These are phyloP conservation scores for Drosophila suboccidentalis DNA, from an alignment of 2,888 invertebrate genomes.

Conservation along the genomic window DNA sequence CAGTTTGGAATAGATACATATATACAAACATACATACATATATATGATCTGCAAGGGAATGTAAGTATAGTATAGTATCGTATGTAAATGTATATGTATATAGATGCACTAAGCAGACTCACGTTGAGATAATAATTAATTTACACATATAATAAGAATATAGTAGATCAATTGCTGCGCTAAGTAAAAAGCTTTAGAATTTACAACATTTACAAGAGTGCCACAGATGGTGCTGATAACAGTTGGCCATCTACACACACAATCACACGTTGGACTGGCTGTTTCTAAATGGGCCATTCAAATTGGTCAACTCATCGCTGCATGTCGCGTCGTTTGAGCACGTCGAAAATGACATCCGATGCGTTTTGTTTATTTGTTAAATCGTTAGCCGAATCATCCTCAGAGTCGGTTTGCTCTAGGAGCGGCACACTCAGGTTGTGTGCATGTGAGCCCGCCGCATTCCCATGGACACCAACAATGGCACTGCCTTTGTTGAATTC, in stretches of 20 bases:
- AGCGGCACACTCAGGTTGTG: slow-evolving; percentile 82
- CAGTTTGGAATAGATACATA: slow-evolving; percentile 7
- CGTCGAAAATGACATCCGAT: slow-evolving; percentile 87
- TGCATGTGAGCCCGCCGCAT: slow-evolving; percentile 61
- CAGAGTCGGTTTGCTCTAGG: slow-evolving; percentile 84
- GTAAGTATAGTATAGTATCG: slow-evolving; percentile 5
- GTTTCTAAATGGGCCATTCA: background rate
- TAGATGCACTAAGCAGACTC: slow-evolving; percentile 23
- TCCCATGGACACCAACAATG: slow-evolving; percentile 45
- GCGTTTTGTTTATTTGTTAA: slow-evolving; percentile 86
- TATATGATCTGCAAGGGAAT: slow-evolving; percentile 38
- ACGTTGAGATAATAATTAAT: slow-evolving; percentile 26
- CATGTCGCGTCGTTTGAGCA: slow-evolving; percentile 87
- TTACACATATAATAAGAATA: slow-evolving; percentile 42
- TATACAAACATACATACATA: slow-evolving; percentile 9
- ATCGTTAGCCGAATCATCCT: slow-evolving; percentile 83
- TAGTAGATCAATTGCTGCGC: slow-evolving; percentile 30
- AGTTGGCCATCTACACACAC: slow-evolving; percentile 13
- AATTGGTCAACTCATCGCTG: slow-evolving; percentile 70
- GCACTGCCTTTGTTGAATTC: slow-evolving; percentile 53
- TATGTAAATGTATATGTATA: slow-evolving; percentile 7
- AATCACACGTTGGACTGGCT: slow-evolving; percentile 30
- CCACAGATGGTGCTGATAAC: slow-evolving; percentile 14
- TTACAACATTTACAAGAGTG: slow-evolving; percentile 73
- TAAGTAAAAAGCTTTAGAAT: slow-evolving; percentile 48